Percentiles rank a stretch among this genome's conserved stretches.
These are phyloP conservation scores for Phymatocera aterrima DNA, from an alignment of 2,888 invertebrate species.

Conservation along the genomic window DNA sequence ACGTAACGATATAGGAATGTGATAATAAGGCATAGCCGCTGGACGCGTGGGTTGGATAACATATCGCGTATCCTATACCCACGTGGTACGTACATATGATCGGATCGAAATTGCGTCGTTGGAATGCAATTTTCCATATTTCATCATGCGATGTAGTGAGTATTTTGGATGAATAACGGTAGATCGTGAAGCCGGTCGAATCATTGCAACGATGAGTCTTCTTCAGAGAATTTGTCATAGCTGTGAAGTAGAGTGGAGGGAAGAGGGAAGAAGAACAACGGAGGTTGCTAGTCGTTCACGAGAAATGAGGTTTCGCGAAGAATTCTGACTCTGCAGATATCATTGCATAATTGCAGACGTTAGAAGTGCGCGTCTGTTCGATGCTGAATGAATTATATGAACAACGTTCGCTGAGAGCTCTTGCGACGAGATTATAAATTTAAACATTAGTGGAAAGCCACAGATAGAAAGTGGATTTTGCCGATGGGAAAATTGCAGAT, in stretches of 20 bases:
- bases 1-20: no score
- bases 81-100: no score
- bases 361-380: background rate
- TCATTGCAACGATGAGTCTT: background rate
- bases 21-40: no score
- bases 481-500: background rate
- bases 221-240: background rate
- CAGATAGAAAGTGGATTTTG: conserved; percentile 25
- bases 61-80: no score
- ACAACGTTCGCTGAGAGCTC: conserved; percentile 21
- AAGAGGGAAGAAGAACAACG: background rate
- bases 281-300: background rate
- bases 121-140: no score
- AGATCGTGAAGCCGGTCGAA: background rate
- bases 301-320: background rate
- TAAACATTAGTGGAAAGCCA: background rate
- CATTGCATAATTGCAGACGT: conserved; percentile 5
- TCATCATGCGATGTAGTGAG: no score
- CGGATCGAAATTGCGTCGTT: no score
- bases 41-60: no score
- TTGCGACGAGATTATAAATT: conserved; percentile 37
- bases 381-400: conserved; percentile 7
- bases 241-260: background rate
- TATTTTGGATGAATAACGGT: no score
- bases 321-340: background rate